These are phyloP conservation scores for Conger conger DNA, from an alignment of 2,113 vertebrate species.

Conservation along the genomic window DNA sequence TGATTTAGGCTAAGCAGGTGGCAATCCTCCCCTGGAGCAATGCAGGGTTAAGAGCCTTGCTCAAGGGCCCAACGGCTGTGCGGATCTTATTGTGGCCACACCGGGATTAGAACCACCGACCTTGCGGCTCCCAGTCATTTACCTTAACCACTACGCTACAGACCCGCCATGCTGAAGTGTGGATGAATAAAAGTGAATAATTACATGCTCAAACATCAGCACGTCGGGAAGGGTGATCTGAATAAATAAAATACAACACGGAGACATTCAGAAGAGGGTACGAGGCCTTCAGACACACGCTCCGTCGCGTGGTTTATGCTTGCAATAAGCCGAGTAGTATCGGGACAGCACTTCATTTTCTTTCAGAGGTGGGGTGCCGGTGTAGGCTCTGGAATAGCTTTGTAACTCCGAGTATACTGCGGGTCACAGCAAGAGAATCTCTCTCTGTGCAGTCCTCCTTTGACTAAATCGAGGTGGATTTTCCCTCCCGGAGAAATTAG, in stretches of 20 bases:
- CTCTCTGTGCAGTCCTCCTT: neutral
- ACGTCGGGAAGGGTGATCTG: neutral
- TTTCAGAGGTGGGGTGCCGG: neutral
- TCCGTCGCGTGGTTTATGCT: neutral
- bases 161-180: too few relatives aligned
- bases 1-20: too few relatives aligned
- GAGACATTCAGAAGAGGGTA: neutral
- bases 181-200: too few relatives aligned
- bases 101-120: too few relatives aligned
- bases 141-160: too few relatives aligned
- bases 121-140: too few relatives aligned
- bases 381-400: neutral
- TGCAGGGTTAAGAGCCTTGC: too few relatives aligned
- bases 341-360: neutral
- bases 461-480: neutral
- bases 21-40: too few relatives aligned
- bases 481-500: neutral
- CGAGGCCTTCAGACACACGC: neutral
- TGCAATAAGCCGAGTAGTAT: neutral
- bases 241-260: neutral
- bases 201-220: conserved; percentile 44
- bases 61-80: too few relatives aligned
- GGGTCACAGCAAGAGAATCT: neutral
- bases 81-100: too few relatives aligned
- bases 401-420: neutral